phyloP scores from a whole-genome alignment of 2,797 vertebrate species.

The Bufotes viridis region DNA sequence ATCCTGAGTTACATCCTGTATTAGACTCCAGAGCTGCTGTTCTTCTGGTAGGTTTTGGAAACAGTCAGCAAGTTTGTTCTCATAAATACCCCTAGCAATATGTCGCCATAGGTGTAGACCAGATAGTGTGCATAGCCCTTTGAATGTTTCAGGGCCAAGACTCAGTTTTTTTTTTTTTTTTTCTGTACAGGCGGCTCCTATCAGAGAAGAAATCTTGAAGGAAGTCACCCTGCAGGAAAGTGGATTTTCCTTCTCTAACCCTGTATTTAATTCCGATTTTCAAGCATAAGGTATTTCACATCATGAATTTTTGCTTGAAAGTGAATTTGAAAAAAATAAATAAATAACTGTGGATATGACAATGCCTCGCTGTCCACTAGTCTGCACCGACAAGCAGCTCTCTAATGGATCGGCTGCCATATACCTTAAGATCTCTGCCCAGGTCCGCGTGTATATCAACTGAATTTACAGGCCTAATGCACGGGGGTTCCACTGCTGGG shows the following conservation, averaged over 20 bases:
- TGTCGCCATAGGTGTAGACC: too few relatives aligned
- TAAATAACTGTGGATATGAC: not conserved
- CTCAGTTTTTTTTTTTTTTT: not conserved
- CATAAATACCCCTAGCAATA: too few relatives aligned
- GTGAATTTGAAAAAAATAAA: not conserved
- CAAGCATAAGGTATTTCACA: constrained; percentile 69
- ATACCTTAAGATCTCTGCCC: too few relatives aligned
- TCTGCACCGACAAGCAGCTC: too few relatives aligned
- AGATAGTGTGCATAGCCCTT: too few relatives aligned
- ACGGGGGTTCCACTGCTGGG: too few relatives aligned
- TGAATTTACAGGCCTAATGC: too few relatives aligned
- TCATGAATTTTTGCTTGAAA: not conserved
- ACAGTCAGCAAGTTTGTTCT: too few relatives aligned
- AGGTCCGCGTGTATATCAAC: too few relatives aligned
- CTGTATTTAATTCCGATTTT: constrained; percentile 77
- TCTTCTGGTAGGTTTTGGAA: not conserved
- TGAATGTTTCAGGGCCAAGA: too few relatives aligned
- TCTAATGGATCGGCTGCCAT: too few relatives aligned
- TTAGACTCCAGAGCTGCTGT: not conserved
- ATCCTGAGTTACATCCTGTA: too few relatives aligned
- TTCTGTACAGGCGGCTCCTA: constrained; percentile 65
- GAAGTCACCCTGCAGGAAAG: constrained; percentile 69
- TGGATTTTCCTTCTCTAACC: constrained; percentile 83
- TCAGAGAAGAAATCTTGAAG: constrained; percentile 58
- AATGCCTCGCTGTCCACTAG: not conserved